A percentile compares a stretch with the other conserved stretches of the same genome.
Evolutionary conservation across 1,140 invertebrate genomes (phyloP).

Genomic region (Drosophila jambulina): DNA sequence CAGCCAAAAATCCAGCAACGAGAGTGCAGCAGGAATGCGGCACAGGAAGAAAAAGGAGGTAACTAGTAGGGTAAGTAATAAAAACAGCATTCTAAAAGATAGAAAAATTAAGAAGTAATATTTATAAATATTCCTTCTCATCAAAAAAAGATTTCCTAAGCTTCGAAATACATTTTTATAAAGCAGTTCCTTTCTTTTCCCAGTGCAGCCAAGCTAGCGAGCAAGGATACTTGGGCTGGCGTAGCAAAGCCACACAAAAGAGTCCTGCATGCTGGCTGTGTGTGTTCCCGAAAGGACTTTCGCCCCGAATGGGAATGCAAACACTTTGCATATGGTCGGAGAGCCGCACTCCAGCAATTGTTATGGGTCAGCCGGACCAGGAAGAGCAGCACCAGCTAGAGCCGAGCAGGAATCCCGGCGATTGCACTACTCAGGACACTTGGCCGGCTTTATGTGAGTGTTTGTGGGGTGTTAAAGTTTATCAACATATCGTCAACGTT

Average conservation of each 20-base stretch:
- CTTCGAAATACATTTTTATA: no score
- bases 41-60: neutral
- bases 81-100: neutral
- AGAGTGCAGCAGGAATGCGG: conserved; percentile 25
- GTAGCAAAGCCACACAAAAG: conserved; percentile 76
- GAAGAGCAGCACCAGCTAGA: neutral
- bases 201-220: conserved; percentile 23
- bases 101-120: no score
- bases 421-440: conserved; percentile 35
- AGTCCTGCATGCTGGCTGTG: conserved; percentile 41
- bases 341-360: conserved; percentile 38
- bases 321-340: conserved; percentile 37
- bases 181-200: neutral
- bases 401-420: conserved; percentile 5
- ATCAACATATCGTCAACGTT: conserved; percentile 80
- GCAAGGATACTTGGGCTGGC: conserved; percentile 63
- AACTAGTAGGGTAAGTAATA: no score
- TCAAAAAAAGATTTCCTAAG: neutral
- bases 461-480: conserved; percentile 72
- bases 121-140: no score
- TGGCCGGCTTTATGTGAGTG: conserved; percentile 34
- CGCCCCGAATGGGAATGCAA: conserved; percentile 46
- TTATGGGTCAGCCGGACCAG: conserved; percentile 37
- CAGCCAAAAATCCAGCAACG: conserved; percentile 42
- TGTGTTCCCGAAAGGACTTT: conserved; percentile 41